A percentile compares a stretch with the other conserved stretches of the same genome.
phyloP scores from a whole-genome alignment of 2,113 vertebrate genomes.

The Lontra canadensis region DNA sequence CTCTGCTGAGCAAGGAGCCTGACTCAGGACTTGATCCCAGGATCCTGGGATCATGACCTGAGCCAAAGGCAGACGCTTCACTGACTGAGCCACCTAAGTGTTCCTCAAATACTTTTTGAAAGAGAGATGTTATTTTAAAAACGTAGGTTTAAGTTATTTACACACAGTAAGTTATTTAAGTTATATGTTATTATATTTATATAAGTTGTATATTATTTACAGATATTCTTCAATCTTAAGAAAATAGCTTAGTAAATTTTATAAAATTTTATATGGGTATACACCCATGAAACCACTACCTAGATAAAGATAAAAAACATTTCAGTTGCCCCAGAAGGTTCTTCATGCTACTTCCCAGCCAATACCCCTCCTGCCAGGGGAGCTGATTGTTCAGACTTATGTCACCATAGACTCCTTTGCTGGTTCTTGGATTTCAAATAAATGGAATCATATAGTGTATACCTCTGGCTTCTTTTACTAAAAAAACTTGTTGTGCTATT shows the following conservation, averaged over 20 bases:
- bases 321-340: not conserved
- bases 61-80: no score
- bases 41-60: no score
- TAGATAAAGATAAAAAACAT: not conserved
- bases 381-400: not conserved
- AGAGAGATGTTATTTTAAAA: not conserved
- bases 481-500: not conserved
- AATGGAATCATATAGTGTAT: not conserved
- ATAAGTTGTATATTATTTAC: not conserved
- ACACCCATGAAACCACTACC: not conserved
- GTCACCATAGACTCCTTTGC: not conserved
- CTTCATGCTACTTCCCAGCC: not conserved
- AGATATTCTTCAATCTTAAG: not conserved
- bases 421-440: constrained; percentile 7
- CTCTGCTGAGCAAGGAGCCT: no score
- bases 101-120: not conserved
- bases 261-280: not conserved
- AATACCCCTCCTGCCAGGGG: not conserved
- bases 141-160: constrained; percentile 6
- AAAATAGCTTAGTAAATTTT: not conserved
- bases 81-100: no score
- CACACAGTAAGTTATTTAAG: not conserved
- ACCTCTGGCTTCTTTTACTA: not conserved
- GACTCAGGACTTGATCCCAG: no score
- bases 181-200: not conserved